A percentile compares a stretch with the other conserved stretches of the same genome.
Conservation (phyloP, 2,888 invertebrate genomes). For the Noctua comes region DNA sequence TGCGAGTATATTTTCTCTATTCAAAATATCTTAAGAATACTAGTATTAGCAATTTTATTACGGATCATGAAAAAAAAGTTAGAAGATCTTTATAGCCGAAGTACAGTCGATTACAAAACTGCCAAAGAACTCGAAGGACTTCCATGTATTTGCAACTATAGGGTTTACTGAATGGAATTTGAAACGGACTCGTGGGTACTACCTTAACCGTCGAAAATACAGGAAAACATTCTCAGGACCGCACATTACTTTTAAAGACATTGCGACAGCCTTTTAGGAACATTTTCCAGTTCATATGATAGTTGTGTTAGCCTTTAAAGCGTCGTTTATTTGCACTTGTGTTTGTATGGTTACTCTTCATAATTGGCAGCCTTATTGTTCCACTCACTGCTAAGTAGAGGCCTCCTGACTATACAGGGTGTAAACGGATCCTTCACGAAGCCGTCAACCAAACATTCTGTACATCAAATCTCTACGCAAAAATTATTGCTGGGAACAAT, state of each 20-base stretch:
- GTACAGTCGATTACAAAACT: neutral
- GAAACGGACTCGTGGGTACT: neutral
- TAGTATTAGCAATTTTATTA: neutral
- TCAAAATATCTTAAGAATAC: neutral
- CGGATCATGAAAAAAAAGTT: neutral
- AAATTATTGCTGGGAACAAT: neutral
- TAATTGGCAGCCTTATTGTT: neutral
- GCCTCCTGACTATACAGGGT: neutral
- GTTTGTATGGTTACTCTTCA: neutral
- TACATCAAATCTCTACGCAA: neutral
- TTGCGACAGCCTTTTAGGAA: slow-evolving; percentile 4
- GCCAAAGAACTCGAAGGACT: neutral
- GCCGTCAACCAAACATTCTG: neutral
- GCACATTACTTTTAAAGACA: slow-evolving; percentile 14
- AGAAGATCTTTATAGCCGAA: neutral
- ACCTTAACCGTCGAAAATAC: neutral
- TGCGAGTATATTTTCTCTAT: neutral
- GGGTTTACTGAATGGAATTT: slow-evolving; percentile 1
- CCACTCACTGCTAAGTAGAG: neutral
- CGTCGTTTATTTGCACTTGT: neutral
- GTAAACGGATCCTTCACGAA: neutral
- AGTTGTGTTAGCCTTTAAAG: neutral
- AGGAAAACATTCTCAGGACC: neutral
- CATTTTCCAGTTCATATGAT: slow-evolving; percentile 1
- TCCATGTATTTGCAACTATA: neutral